These are phyloP conservation scores for Pterois miles DNA, from an alignment of 2,797 vertebrate genomes.

Conservation along the genomic window DNA sequence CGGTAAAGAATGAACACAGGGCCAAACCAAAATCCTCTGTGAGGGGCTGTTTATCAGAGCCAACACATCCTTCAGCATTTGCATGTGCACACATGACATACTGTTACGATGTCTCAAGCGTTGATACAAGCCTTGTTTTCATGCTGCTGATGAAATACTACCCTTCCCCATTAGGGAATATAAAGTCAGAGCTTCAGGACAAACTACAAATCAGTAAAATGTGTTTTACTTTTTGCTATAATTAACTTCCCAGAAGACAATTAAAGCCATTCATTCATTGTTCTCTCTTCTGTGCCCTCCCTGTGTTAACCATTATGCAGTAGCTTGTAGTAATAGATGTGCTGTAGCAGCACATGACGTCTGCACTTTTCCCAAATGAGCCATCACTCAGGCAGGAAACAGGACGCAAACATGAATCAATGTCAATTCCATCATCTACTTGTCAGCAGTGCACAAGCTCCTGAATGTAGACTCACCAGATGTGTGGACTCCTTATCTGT, in stretches of 20 bases:
- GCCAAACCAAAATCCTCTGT: slow-evolving; percentile 25
- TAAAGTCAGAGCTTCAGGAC: slow-evolving; percentile 40
- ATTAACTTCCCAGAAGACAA: slow-evolving; percentile 12
- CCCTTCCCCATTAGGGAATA: slow-evolving; percentile 7
- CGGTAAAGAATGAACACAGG: slow-evolving; percentile 29
- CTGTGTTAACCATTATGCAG: neutral
- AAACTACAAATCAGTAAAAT: slow-evolving; percentile 13
- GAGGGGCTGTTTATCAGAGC: slow-evolving; percentile 33
- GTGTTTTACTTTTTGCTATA: neutral
- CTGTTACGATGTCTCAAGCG: neutral
- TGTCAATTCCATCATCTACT: neutral
- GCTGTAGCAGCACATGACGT: neutral
- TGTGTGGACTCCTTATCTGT: neutral
- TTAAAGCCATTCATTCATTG: slow-evolving; percentile 12
- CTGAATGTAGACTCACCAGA: neutral
- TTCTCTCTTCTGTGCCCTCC: neutral
- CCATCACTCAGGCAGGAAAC: slow-evolving; percentile 19
- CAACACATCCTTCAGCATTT: slow-evolving; percentile 17
- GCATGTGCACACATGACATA: neutral
- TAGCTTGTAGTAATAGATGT: neutral
- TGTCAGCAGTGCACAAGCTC: neutral
- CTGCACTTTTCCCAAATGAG: slow-evolving; percentile 7
- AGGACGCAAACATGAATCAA: slow-evolving; percentile 4
- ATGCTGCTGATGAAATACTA: slow-evolving; percentile 38
- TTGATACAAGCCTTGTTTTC: neutral